A percentile compares a stretch with the other conserved stretches of the same genome.
Evolutionary conservation across 2,113 vertebrate species (phyloP).

Genomic region (Puma concolor): DNA sequence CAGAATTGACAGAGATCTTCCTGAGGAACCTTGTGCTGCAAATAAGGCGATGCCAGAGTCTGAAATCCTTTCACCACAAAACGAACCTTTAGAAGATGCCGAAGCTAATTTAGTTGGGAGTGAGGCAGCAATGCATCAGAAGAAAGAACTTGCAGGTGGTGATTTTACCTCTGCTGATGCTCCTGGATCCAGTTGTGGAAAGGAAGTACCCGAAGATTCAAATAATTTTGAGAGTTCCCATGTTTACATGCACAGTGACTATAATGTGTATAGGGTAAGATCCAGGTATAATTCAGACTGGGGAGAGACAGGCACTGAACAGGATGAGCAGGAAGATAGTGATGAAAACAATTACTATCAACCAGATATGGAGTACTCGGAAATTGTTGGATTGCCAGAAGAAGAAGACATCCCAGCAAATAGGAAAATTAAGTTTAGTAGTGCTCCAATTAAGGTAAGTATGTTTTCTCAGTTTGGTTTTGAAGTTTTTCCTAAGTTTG

Average conservation of each 20-base stretch:
- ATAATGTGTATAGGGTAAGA: conserved; percentile 91
- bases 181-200: conserved; percentile 77
- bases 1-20: neutral
- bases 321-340: conserved; percentile 94
- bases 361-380: conserved; percentile 92
- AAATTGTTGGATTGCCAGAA: conserved; percentile 93
- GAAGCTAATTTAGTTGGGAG: conserved; percentile 64
- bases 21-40: conserved; percentile 63
- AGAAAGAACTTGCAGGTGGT: conserved; percentile 64
- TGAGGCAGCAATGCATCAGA: conserved; percentile 69
- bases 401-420: conserved; percentile 93
- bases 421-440: conserved; percentile 97
- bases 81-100: conserved; percentile 63
- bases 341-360: conserved; percentile 94
- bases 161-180: conserved; percentile 73
- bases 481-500: neutral
- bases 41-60: conserved; percentile 73
- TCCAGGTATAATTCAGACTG: conserved; percentile 92
- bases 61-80: conserved; percentile 71
- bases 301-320: conserved; percentile 95
- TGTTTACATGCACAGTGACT: conserved; percentile 89
- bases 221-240: conserved; percentile 83
- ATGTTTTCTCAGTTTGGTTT: conserved; percentile 56
- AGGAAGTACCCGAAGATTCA: conserved; percentile 80
- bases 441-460: conserved; percentile 95